A percentile compares a stretch with the other conserved stretches of the same genome.
Conservation (phyloP, 1,140 invertebrate genomes). For the Brachionus angularis region DNA sequence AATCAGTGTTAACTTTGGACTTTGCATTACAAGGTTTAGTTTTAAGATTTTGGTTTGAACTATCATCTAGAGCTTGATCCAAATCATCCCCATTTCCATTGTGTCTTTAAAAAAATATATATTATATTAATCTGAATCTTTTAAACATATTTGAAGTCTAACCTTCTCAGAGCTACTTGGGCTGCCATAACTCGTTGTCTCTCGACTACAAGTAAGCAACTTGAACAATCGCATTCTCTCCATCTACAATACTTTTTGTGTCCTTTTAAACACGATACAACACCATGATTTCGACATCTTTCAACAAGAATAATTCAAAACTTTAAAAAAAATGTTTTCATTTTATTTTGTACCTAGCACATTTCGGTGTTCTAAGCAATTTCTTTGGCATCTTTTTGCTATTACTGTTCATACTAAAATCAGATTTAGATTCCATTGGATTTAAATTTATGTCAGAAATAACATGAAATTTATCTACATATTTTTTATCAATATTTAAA, state of each 20-base stretch:
- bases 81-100: conserved; percentile 9
- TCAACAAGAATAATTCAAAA: background rate
- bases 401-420: no score
- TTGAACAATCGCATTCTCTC: conserved; percentile 78
- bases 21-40: background rate
- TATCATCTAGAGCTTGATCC: background rate
- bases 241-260: conserved; percentile 74
- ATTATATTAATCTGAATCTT: background rate
- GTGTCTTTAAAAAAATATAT: conserved; percentile 6
- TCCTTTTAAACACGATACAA: conserved; percentile 76
- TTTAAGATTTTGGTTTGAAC: background rate
- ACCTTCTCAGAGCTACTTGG: conserved; percentile 66
- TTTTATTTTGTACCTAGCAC: conserved; percentile 62
- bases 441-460: no score
- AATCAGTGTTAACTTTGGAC: conserved; percentile 1
- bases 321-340: background rate
- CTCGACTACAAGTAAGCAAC: conserved; percentile 91
- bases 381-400: conserved; percentile 21
- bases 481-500: no score
- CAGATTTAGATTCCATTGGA: no score
- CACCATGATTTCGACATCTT: conserved; percentile 86
- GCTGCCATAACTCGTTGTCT: conserved; percentile 93
- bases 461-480: no score
- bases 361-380: conserved; percentile 76
- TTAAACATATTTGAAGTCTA: background rate